A percentile compares a stretch with the other conserved stretches of the same genome.
Evolutionary conservation across 2,888 invertebrate genomes (phyloP).

Genomic region (Smittia aterrima): DNA sequence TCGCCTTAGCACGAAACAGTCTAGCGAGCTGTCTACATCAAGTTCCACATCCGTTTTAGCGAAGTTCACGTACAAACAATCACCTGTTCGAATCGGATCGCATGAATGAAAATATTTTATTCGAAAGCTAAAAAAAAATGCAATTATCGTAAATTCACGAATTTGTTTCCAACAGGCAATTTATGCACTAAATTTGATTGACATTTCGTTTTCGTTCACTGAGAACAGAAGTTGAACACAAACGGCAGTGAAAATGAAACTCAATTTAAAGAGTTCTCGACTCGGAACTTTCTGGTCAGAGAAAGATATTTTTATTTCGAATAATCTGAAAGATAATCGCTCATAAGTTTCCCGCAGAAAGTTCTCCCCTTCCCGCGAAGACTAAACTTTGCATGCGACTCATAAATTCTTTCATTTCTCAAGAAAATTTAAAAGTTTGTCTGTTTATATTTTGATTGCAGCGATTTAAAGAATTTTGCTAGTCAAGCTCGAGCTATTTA

Average conservation of each 20-base stretch:
- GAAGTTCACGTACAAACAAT: not conserved
- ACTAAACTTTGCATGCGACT: slow-evolving; percentile 15
- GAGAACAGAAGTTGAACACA: not conserved
- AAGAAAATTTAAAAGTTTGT: not conserved
- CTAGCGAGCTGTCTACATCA: too few relatives aligned
- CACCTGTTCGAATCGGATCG: slow-evolving; percentile 17
- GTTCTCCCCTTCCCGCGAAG: not conserved
- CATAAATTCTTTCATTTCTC: not conserved
- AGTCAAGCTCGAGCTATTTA: not conserved
- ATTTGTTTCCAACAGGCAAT: slow-evolving; percentile 8
- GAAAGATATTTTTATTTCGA: too few relatives aligned
- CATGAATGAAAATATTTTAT: slow-evolving; percentile 8
- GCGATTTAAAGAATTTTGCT: slow-evolving; percentile 15
- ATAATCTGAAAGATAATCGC: slow-evolving; percentile 18
- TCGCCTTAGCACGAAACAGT: too few relatives aligned
- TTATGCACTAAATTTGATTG: slow-evolving; percentile 30
- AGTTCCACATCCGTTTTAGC: not conserved
- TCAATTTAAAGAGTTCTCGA: not conserved
- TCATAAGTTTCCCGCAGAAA: not conserved
- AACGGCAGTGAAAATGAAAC: slow-evolving; percentile 16
- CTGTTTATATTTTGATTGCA: slow-evolving; percentile 16
- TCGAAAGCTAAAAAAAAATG: not conserved
- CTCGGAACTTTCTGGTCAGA: slow-evolving; percentile 16
- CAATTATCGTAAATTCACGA: slow-evolving; percentile 17
- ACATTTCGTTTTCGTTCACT: slow-evolving; percentile 23